phyloP scores from a whole-genome alignment of 1,140 invertebrate species.

The Drosophila busckii region DNA sequence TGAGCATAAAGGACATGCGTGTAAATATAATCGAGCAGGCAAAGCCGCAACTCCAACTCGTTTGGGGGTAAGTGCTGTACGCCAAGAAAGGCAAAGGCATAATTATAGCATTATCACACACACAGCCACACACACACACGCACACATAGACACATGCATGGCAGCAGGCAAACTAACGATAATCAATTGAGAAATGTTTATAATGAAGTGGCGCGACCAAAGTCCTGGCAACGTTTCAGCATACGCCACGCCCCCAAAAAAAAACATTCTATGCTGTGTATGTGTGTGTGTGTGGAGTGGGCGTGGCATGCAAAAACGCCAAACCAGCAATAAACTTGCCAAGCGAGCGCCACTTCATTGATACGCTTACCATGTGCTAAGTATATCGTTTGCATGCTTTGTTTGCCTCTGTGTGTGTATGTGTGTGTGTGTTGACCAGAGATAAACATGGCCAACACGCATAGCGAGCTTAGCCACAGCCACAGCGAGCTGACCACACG shows the following conservation, averaged over 20 bases:
- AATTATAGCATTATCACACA: constrained; percentile 73
- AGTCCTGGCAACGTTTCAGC: constrained; percentile 29
- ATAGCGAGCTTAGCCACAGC: constrained; percentile 13
- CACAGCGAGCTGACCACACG: neutral
- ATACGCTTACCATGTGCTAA: constrained; percentile 39
- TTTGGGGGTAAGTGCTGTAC: constrained; percentile 34
- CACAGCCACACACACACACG: constrained; percentile 15
- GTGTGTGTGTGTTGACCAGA: constrained; percentile 60
- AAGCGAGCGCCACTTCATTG: constrained; percentile 28
- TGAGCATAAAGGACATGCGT: constrained; percentile 50
- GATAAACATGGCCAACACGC: constrained; percentile 64
- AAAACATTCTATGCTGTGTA: constrained; percentile 49
- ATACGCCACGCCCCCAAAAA: constrained; percentile 37
- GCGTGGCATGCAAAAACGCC: constrained; percentile 64
- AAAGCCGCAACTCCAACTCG: constrained; percentile 53
- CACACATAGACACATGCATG: neutral
- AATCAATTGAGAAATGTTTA: constrained; percentile 76
- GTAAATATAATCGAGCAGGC: constrained; percentile 56
- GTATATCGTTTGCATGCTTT: no score
- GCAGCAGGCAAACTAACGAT: constrained; percentile 63
- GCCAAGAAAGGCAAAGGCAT: constrained; percentile 61
- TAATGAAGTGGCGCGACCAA: constrained; percentile 66
- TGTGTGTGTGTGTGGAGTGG: constrained; percentile 9
- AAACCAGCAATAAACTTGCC: constrained; percentile 53
- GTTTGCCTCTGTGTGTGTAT: no score